Evolutionary conservation across 2,888 invertebrate genomes (phyloP), one percentile per base, ranked within the genome.

Genomic region (Drosophila phalerata): DNA sequence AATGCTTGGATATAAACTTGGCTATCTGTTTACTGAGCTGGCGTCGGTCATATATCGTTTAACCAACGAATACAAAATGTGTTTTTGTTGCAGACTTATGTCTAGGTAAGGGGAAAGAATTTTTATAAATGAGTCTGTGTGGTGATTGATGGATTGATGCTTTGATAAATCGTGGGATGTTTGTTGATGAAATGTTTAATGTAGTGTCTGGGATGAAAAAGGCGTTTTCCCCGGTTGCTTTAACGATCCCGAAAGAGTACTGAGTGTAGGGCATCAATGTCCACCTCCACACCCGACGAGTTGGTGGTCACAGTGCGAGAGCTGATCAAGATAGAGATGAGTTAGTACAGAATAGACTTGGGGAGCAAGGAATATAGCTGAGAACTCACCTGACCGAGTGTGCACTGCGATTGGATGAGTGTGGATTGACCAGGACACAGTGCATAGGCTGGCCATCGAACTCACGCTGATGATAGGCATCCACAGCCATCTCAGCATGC

Each of bases 361-460:
- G 1, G 9, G 1, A n/a, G 2, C 13, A 15, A 15, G 5, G 32
- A 13, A 6, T n/a, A 13, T n/a, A 13, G 49, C 17, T 19, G 43
- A 11, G 47, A 53, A 58, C 84, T 67, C 55, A 92, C 92, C 85
- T 91, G 57, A 91, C 91, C 51, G 92, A 90, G 19, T 90, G 91
- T 3, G 94, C 94, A 13, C 94, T 94, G 84, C 94, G 94, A 90
- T 94, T 94, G 73, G 94, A 93, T 43, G 95, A 94, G 88, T 96
- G 93, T 43, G 96, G 96, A 90, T 96, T 96, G 8, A 97, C 97
- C 73, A 97, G 93, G 60, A 97, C 94, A 91, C 97, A 97, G 91
- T 97, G 97, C 98, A 98, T 98, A 5, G 97, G 97, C 90, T 97
- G 97, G 1, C 98, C 98, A 93, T 98, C 98, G 45, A 98, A 93